Conservation (phyloP, 2,888 invertebrate species). For the Eumacrocentrus americanus region DNA sequence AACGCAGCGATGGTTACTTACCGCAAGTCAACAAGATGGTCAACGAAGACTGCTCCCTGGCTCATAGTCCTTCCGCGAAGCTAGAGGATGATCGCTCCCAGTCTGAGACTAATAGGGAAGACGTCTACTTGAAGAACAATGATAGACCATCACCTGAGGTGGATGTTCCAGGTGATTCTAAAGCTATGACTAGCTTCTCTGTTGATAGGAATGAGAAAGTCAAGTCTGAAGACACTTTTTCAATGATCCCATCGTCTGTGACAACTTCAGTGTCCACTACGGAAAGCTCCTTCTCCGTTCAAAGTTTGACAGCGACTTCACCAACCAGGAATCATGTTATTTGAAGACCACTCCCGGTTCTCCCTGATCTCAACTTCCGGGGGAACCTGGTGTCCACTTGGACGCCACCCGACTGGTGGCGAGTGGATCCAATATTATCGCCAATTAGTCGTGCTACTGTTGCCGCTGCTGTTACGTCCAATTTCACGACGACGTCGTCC, state of each 20-base stretch:
- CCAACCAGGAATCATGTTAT: slow-evolving; percentile 69
- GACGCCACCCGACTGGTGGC: slow-evolving; percentile 63
- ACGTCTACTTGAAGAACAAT: background rate
- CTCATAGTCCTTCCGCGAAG: slow-evolving; percentile 43
- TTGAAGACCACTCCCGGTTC: slow-evolving; percentile 86
- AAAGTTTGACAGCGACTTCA: slow-evolving; percentile 54
- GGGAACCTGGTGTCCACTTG: slow-evolving; percentile 63
- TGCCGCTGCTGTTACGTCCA: slow-evolving; percentile 35
- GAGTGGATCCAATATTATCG: slow-evolving; percentile 54
- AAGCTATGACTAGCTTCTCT: background rate
- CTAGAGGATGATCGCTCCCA: slow-evolving; percentile 50
- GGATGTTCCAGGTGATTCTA: background rate
- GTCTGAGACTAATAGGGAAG: slow-evolving; percentile 42
- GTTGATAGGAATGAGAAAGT: slow-evolving; percentile 21
- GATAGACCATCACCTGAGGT: background rate
- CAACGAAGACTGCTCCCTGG: background rate
- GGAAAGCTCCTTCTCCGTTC: slow-evolving; percentile 53
- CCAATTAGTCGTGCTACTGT: slow-evolving; percentile 56
- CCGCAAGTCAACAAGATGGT: background rate
- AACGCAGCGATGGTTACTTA: slow-evolving; percentile 41
- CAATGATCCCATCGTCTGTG: background rate
- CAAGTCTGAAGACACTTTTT: background rate
- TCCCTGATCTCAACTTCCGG: slow-evolving; percentile 69
- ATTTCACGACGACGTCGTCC: slow-evolving; percentile 31
- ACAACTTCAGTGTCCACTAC: background rate